Conservation (phyloP, 2,797 vertebrate species). For the Squalus acanthias region DNA sequence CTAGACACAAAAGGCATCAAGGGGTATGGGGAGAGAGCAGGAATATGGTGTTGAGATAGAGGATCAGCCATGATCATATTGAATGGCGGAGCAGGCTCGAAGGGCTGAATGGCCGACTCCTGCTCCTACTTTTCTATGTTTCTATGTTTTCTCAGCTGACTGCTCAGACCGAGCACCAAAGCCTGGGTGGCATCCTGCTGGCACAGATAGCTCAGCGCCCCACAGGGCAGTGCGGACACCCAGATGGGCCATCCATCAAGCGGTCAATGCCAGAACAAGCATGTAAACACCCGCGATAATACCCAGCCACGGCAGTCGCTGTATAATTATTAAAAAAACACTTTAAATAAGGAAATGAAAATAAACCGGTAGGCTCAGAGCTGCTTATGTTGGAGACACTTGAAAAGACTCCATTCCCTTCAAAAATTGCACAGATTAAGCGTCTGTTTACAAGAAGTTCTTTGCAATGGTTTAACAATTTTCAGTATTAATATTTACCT, state of each 20-base stretch:
- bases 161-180: no score
- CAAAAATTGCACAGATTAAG: not conserved
- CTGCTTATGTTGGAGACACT: not conserved
- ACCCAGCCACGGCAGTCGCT: not conserved
- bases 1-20: no score
- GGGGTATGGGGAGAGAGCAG: no score
- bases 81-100: no score
- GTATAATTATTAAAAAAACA: not conserved
- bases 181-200: no score
- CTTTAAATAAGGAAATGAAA: not conserved
- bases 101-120: no score
- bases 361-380: not conserved
- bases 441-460: not conserved
- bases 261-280: not conserved
- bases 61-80: no score
- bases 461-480: not conserved
- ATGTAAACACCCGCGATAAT: not conserved
- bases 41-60: no score
- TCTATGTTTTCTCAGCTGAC: no score
- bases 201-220: no score
- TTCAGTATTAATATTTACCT: not conserved
- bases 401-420: not conserved
- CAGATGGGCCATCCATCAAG: not conserved
- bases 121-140: no score
- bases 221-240: not conserved